Base-by-base conservation (phyloP, 2,797 vertebrate species). In the Sebastes melanostomus region DNA sequence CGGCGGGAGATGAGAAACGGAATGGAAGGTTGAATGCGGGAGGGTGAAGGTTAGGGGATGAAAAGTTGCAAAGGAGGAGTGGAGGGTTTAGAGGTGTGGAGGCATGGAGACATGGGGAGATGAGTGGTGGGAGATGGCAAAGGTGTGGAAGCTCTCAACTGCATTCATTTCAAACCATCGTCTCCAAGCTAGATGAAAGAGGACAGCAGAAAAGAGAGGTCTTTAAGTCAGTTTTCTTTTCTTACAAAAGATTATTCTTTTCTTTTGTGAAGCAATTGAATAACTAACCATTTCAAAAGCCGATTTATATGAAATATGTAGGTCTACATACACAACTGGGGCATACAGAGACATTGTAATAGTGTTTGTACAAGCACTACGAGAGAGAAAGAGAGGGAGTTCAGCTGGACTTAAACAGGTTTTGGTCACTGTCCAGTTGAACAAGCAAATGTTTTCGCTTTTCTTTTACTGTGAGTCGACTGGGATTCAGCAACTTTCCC, bases 401-500 rank as follows among this genome's bases (percentile, higher is more conserved):
- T 90, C 88, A 92, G 91, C 88, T 94, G 94, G 90, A 92, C 90
- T 90, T 78, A 88, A 92, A 89, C 92, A 90, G 86, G 93, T 91
- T 95, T 95, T 94, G 95, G 94, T 95, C 87, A 86, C 86, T 86
- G 90, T 95, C 93, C 95, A 96, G 94, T 95, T 92, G 83, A 92
- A 92, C 91, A 88, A 94, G 92, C 86, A 92, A 93, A 93, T 95
- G 93, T 96, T 96, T 96, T 96, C 81, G 82, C 94, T 95, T 95
- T 92, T 90, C 88, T 92, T 95, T 94, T 89, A 92, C 92, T 90
- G 88, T 80, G 86, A 86, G 92, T 91, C 88, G 86, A 94, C 92
- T 95, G 95, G 94, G 95, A 96, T 94, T 95, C 92, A 93, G 88
- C 90, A 95, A 94, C 93, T 96, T 96, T 96, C 96, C 96, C 96